Evolutionary conservation across 2,797 vertebrate genomes (phyloP).

Genomic region (Babyrousa celebensis): DNA sequence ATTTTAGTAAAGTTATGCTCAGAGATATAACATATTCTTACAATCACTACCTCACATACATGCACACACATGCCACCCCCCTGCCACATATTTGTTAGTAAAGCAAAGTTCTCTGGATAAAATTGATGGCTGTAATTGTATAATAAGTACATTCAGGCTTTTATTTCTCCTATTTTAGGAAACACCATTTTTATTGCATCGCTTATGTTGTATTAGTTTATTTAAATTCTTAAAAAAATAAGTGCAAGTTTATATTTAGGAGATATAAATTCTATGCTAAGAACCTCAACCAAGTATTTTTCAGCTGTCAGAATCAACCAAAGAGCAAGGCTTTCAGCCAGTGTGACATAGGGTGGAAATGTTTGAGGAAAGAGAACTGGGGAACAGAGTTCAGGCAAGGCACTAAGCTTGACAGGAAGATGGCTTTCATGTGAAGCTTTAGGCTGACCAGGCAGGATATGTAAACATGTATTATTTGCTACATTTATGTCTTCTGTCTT

Average conservation of each 20-base stretch:
- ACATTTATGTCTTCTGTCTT: neutral
- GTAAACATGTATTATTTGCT: neutral
- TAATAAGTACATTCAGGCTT: neutral
- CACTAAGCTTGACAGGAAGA: neutral
- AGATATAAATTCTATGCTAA: neutral
- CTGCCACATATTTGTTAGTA: neutral
- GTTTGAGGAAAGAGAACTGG: neutral
- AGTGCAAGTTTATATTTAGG: neutral
- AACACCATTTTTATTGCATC: neutral
- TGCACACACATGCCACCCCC: too few species aligned
- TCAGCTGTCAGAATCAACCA: neutral
- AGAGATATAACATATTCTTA: neutral
- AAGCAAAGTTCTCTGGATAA: neutral
- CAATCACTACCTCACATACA: neutral
- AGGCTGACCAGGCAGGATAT: neutral
- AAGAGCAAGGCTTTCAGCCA: neutral
- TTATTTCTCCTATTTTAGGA: neutral
- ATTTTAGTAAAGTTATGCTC: neutral
- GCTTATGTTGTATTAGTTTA: neutral
- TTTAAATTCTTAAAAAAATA: conserved; percentile 7
- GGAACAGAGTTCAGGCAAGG: neutral
- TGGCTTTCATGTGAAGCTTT: neutral
- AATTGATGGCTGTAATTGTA: neutral
- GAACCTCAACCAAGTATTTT: neutral
- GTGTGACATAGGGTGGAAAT: neutral